A percentile compares a stretch with the other conserved stretches of the same genome.
Evolutionary conservation across 2,797 vertebrate species (phyloP).

Genomic region (Limosa lapponica): DNA sequence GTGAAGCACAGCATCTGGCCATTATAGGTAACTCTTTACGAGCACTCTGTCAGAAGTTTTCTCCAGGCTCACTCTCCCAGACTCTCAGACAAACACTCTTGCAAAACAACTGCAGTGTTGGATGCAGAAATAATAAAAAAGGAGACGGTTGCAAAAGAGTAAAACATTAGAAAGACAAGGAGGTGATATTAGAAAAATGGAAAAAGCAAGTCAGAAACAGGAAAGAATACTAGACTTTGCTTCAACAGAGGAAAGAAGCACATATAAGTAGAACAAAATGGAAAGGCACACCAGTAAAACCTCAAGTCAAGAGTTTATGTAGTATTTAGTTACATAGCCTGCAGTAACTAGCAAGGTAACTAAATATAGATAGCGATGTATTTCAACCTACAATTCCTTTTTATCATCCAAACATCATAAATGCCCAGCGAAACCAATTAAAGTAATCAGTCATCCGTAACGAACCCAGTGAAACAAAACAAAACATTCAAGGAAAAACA

Average conservation of each 20-base stretch:
- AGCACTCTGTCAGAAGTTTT: background rate
- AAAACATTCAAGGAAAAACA: background rate
- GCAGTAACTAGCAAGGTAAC: background rate
- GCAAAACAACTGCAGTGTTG: background rate
- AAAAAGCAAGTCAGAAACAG: background rate
- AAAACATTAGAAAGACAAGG: background rate
- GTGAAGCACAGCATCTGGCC: background rate
- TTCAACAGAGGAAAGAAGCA: background rate
- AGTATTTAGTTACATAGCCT: background rate
- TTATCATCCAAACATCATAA: background rate
- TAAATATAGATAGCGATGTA: background rate
- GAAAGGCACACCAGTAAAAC: background rate
- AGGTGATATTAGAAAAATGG: background rate
- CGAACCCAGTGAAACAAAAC: background rate
- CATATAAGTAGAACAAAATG: background rate
- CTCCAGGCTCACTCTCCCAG: background rate
- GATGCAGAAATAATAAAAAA: background rate
- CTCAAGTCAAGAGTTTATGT: background rate
- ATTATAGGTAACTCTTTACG: background rate
- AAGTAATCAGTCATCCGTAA: background rate
- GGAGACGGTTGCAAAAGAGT: background rate
- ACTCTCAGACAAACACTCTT: background rate
- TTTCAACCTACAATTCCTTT: background rate
- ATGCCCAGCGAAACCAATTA: background rate
- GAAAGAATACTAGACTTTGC: background rate